Percentiles rank a stretch among this genome's conserved stretches.
phyloP scores from a whole-genome alignment of 2,113 vertebrate species.

The Aspiorhynchus laticeps region DNA sequence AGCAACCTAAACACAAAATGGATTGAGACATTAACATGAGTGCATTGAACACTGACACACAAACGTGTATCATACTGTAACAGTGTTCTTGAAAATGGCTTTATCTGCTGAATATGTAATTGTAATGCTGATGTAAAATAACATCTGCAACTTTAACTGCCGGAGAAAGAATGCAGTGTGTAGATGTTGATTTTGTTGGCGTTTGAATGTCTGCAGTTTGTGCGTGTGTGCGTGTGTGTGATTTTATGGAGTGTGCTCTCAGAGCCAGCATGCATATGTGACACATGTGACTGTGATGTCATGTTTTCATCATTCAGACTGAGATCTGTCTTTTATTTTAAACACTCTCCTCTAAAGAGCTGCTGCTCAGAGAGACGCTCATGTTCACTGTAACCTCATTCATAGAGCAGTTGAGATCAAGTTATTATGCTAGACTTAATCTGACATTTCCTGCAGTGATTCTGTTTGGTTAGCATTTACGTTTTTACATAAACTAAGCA shows the following conservation, averaged over 20 bases:
- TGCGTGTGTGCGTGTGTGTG: constrained; percentile 1
- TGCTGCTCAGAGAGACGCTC: constrained; percentile 27
- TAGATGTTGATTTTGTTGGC: background rate
- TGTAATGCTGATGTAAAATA: background rate
- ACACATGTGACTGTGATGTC: constrained; percentile 54
- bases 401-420: constrained; percentile 10
- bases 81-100: background rate
- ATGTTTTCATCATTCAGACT: constrained; percentile 50
- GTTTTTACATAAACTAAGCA: background rate
- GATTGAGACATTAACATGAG: background rate
- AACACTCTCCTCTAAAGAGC: constrained; percentile 19
- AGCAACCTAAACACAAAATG: background rate
- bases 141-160: background rate
- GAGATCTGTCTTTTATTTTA: constrained; percentile 53
- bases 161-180: background rate
- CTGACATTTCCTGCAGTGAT: background rate
- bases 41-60: background rate
- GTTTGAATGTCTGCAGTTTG: background rate
- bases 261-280: constrained; percentile 48
- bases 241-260: constrained; percentile 50
- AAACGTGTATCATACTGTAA: background rate
- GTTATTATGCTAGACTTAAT: background rate
- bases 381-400: background rate
- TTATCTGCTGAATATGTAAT: background rate
- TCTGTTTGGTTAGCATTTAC: background rate